Conservation (phyloP, 2,113 vertebrate genomes). For the Anguilla rostrata region DNA sequence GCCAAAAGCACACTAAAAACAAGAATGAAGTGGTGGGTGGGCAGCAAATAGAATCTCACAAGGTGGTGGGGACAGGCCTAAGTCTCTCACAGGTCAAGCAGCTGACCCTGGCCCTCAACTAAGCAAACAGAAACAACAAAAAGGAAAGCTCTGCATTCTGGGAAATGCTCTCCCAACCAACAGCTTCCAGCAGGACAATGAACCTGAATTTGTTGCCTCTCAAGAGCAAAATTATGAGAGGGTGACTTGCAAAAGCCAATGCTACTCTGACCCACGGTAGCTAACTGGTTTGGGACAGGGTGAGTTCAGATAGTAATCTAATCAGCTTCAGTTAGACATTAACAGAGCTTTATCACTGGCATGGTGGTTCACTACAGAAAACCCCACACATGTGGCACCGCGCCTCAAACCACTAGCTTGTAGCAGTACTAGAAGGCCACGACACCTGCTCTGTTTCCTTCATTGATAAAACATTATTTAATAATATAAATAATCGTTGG, state of each 20-base stretch:
- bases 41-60: not conserved
- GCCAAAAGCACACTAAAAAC: too few relatives aligned
- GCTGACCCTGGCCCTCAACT: not conserved
- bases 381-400: not conserved
- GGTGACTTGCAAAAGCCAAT: not conserved
- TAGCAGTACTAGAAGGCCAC: not conserved
- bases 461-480: not conserved
- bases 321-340: conserved; percentile 3
- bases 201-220: not conserved
- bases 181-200: not conserved
- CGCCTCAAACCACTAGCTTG: not conserved
- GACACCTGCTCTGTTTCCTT: not conserved
- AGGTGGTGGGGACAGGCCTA: not conserved
- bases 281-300: not conserved
- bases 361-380: not conserved
- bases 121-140: not conserved
- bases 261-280: not conserved
- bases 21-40: too few relatives aligned
- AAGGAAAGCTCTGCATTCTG: not conserved
- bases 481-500: not conserved
- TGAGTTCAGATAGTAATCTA: not conserved
- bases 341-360: not conserved
- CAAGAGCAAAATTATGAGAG: not conserved
- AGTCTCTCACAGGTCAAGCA: not conserved
- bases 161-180: not conserved